Conservation (phyloP, 2,113 vertebrate genomes). For the Centrocercus urophasianus region DNA sequence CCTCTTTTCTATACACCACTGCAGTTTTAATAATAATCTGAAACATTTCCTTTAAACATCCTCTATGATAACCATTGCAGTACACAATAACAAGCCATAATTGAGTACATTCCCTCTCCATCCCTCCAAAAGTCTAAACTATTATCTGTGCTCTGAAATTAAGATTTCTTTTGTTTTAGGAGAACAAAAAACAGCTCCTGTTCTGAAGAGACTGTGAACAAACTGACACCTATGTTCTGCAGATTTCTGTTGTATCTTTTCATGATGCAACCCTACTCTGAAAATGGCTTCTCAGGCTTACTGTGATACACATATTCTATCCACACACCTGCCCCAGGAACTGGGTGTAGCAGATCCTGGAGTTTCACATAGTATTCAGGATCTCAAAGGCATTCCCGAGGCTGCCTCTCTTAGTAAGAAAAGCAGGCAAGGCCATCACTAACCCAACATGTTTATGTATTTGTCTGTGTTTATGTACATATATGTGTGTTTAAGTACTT, state of each 20-base stretch:
- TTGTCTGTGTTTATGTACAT: neutral
- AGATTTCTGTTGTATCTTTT: neutral
- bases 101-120: neutral
- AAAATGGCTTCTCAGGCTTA: neutral
- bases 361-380: neutral
- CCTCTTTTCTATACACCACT: neutral
- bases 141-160: neutral
- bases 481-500: neutral
- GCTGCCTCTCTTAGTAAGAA: neutral
- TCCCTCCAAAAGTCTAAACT: neutral
- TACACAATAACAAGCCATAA: fast-evolving
- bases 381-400: neutral
- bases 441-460: too few species aligned
- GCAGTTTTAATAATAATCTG: neutral
- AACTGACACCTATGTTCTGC: neutral
- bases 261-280: neutral
- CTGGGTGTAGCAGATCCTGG: neutral
- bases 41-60: neutral
- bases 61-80: neutral
- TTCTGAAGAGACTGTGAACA: neutral
- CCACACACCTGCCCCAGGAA: neutral
- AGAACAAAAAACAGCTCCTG: neutral
- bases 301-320: neutral
- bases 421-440: neutral
- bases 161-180: neutral